These are phyloP conservation scores for Anarrhichthys ocellatus DNA, from an alignment of 2,113 vertebrate species.

Conservation along the genomic window DNA sequence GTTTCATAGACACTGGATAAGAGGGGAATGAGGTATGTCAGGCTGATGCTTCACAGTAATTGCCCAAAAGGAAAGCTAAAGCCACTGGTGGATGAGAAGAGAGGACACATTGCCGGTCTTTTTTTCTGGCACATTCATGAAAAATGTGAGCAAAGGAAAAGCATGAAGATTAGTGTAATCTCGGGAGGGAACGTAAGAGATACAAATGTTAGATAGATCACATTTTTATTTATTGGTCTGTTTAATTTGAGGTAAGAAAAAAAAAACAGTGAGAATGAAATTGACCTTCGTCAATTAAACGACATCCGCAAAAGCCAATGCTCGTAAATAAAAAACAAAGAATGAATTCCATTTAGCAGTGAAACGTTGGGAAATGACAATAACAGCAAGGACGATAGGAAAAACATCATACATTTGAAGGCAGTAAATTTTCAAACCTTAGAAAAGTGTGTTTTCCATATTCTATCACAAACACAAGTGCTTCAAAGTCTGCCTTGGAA, in stretches of 20 bases:
- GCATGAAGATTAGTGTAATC: conserved; percentile 15
- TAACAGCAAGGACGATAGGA: conserved; percentile 39
- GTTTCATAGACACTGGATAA: conserved; percentile 20
- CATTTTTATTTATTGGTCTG: background rate
- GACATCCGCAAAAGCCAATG: conserved; percentile 55
- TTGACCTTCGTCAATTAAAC: conserved; percentile 34
- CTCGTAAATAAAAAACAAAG: conserved; percentile 30
- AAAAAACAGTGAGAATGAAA: background rate
- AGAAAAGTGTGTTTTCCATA: conserved; percentile 51
- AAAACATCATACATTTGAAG: conserved; percentile 52
- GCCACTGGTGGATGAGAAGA: conserved; percentile 13
- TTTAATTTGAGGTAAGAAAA: background rate
- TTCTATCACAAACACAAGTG: conserved; percentile 32
- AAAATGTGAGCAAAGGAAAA: conserved; percentile 26
- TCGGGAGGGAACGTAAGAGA: background rate
- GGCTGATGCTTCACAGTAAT: conserved; percentile 1
- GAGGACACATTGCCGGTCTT: background rate
- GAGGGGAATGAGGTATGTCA: conserved; percentile 29
- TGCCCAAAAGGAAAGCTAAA: conserved; percentile 31
- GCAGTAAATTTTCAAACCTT: conserved; percentile 46
- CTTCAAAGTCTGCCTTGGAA: conserved; percentile 9
- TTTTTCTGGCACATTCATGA: conserved; percentile 20
- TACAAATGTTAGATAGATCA: background rate
- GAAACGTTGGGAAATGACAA: conserved; percentile 52
- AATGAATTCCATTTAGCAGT: conserved; percentile 32